Evolutionary conservation across 37 sponge, comb jelly and placozoan species (phyloP), one percentile per base, ranked within the genome.

Genomic region (Crambe crambe): DNA sequence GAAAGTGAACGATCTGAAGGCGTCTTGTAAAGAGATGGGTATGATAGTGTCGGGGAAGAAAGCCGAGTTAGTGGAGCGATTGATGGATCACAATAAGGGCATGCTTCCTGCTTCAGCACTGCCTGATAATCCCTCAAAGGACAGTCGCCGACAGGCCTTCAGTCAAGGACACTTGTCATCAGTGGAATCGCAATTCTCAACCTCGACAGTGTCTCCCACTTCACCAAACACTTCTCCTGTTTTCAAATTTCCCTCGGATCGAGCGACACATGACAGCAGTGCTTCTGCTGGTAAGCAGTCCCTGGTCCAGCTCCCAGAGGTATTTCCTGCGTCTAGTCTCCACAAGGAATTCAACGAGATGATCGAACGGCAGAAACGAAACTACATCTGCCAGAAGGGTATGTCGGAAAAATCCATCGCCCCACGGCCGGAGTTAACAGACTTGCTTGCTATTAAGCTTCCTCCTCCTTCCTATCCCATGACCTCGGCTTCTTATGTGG

Each of bases 1-100:
- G 65, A 90, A 86, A 37, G 91, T 94, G 60, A 87, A 78, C 44
- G 78, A 88, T 26, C 54, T 91, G 70, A 92, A 92, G 63, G 74
- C 38, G 2, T 86, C 90, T 0, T 88, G 86, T 47, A 95, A 91
- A 77, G 92, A 91, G 58, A 57, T 89, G 76, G 83, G 82, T 36
- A 67, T 95, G 40, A 83, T 76, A 29, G 95, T 95, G 31, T 91
- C 95, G 15, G 95, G 95, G n/a, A 88, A 91, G 84, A 95, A 95
- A 70, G 91, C 74, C 2, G 92, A 94, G 27, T 61, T 94, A 22
- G 65, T 94, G 17, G 91, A 89, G 68, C 41, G 95, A 56, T 74
- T 94, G 25, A 41, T 92, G 68, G 93, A 92, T 29, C 85, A 84
- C 35, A 92, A 87, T 61, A 87, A 92, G 40, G 85, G 93, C 0